A percentile compares a stretch with the other conserved stretches of the same genome.
Conservation (phyloP, 2,113 vertebrate genomes). For the Clarias gariepinus region DNA sequence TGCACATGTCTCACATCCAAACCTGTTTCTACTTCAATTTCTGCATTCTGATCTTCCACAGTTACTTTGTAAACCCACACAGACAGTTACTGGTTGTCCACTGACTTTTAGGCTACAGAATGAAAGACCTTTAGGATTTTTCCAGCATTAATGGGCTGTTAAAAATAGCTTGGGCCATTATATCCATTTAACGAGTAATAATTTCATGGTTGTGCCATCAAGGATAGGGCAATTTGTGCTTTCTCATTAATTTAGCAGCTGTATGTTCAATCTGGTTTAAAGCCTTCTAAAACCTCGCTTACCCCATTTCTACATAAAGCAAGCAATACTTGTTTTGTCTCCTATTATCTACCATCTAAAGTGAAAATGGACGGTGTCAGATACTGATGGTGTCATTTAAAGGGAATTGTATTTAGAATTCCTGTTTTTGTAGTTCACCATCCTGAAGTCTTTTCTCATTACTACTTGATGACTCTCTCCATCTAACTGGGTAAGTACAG, state of each 20-base stretch:
- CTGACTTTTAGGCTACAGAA: slow-evolving; percentile 9
- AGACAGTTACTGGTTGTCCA: neutral
- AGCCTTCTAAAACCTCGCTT: neutral
- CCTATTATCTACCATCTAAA: neutral
- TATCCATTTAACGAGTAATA: slow-evolving; percentile 33
- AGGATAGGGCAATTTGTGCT: slow-evolving; percentile 37
- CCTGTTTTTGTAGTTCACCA: slow-evolving; percentile 14
- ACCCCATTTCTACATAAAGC: neutral
- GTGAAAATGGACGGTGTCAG: neutral
- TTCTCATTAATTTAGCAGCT: slow-evolving; percentile 43
- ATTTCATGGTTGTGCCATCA: slow-evolving; percentile 10
- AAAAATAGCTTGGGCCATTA: slow-evolving; percentile 34
- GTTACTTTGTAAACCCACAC: neutral
- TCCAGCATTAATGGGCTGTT: slow-evolving; percentile 37
- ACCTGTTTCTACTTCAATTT: neutral
- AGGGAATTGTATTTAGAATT: neutral
- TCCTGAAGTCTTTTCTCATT: neutral
- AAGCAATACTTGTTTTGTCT: neutral
- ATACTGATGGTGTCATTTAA: neutral
- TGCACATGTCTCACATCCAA: neutral
- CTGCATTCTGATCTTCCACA: too few species aligned
- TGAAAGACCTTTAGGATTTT: slow-evolving; percentile 12
- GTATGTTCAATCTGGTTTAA: slow-evolving; percentile 12
- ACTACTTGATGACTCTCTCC: slow-evolving; percentile 5
- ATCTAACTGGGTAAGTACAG: neutral